Conservation (phyloP, 2,888 invertebrate genomes). For the Gymnosoma rotundatum region DNA sequence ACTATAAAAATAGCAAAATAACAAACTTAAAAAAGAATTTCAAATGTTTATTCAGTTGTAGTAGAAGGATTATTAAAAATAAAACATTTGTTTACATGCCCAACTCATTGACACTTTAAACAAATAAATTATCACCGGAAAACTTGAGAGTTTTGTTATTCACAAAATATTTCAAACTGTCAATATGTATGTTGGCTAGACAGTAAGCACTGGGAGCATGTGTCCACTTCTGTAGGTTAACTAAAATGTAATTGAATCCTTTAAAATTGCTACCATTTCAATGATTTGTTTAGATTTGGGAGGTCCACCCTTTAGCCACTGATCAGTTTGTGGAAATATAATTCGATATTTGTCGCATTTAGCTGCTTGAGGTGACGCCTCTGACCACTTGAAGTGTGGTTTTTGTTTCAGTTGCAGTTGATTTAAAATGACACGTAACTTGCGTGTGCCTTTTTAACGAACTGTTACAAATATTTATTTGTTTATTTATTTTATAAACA, state of each 20-base stretch:
- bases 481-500: constrained; percentile 61
- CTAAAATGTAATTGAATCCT: constrained; percentile 52
- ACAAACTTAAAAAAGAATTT: constrained; percentile 19
- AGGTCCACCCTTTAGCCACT: constrained; percentile 63
- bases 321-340: constrained; percentile 26
- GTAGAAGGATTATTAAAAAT: constrained; percentile 21
- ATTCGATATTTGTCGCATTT: constrained; percentile 14
- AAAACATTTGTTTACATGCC: constrained; percentile 50
- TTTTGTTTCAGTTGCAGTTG: constrained; percentile 3
- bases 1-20: constrained; percentile 12
- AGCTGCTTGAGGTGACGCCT: constrained; percentile 64
- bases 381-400: constrained; percentile 53
- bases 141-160: not conserved
- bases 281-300: constrained; percentile 65
- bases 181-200: constrained; percentile 29
- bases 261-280: constrained; percentile 50
- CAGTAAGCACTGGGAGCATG: constrained; percentile 5
- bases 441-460: constrained; percentile 53
- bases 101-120: constrained; percentile 64
- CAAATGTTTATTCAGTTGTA: constrained; percentile 65
- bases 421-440: constrained; percentile 47
- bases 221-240: not conserved
- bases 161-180: constrained; percentile 14
- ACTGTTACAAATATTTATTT: constrained; percentile 41
- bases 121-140: constrained; percentile 52